phyloP scores from a whole-genome alignment of 2,113 vertebrate species.

The Serilophus lunatus region DNA sequence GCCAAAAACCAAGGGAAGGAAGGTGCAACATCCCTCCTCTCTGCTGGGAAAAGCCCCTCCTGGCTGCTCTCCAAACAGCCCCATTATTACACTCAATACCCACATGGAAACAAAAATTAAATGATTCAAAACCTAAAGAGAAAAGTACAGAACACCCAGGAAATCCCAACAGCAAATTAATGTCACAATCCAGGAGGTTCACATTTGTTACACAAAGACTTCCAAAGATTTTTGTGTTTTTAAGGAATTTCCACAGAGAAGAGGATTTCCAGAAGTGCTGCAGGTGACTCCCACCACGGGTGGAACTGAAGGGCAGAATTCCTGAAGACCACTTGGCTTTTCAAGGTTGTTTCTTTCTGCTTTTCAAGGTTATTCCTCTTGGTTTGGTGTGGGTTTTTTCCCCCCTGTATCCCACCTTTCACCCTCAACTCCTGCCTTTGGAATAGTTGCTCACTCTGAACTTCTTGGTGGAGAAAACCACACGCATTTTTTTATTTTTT shows the following conservation, averaged over 20 bases:
- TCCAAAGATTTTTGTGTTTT: not conserved
- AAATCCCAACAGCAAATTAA: not conserved
- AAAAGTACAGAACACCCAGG: not conserved
- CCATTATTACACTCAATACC: not conserved
- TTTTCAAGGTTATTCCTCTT: not conserved
- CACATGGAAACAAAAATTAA: not conserved
- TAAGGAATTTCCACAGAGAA: not conserved
- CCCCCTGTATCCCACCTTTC: not conserved
- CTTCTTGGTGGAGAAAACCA: not conserved
- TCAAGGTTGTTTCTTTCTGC: not conserved
- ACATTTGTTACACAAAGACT: not conserved
- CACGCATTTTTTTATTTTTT: not conserved
- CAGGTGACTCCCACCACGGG: not conserved
- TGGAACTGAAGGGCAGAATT: not conserved
- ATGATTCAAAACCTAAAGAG: not conserved
- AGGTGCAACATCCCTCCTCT: not conserved
- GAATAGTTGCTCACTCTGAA: rapidly evolving
- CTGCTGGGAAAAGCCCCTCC: not conserved
- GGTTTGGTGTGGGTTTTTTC: not conserved
- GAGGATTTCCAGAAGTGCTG: not conserved
- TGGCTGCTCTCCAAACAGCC: not conserved
- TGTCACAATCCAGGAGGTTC: not conserved
- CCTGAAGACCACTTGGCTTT: not conserved
- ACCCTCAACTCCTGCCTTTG: not conserved
- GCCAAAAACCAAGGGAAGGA: not conserved